Base-by-base conservation (phyloP, 2,113 vertebrate species). In the Mesitornis unicolor region DNA sequence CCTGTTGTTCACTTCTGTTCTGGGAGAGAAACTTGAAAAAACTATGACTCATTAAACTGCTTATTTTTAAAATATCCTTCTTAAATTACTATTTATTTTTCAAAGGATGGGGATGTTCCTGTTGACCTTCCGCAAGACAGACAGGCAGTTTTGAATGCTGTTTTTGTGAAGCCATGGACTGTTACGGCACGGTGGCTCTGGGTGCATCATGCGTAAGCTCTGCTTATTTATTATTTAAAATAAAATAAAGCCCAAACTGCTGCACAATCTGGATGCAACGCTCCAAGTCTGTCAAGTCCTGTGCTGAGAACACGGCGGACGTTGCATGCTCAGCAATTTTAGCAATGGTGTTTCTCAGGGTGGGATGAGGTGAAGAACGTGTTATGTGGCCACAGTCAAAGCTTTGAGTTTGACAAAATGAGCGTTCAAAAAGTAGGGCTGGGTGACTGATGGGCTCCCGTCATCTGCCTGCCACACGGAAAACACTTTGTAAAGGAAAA, bases 101-200 rank as follows among this genome's bases (percentile, higher is more conserved):
- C n/a, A 13, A 35, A 40, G 16, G 61, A 31, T 17, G 0, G 0
- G 26, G 53, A 10, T 69, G 9, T 33, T 70, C 18, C 26, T n/a
- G 28, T 11, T 20, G 64, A 10, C 29, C 24, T 56, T 38, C 35
- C 35, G 28, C 14, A 7, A 10, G 59, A 36, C 6, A 45, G 21
- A 18, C 7, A 3, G 24, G 13, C 38, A 3, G 7, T 29, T 40
- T 17, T 1, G 4, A 42, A 13, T 2, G 16, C 56, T n/a, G 22
- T 48, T 69, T 40, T 40, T 67, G 31, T 22, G 61, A 33, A 70
- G 16, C 50, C 4, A 5, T 11, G 45, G 73, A 9, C 56, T 42
- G 42, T 47, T 28, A 5, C 2, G 7, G 17, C 4, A 0, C 2
- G 7, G 47, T 10, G 13, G n/a, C 43, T 59, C 1, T 31, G 3